Conservation (phyloP, 2,113 vertebrate species). For the Erythrocercus mccallii region DNA sequence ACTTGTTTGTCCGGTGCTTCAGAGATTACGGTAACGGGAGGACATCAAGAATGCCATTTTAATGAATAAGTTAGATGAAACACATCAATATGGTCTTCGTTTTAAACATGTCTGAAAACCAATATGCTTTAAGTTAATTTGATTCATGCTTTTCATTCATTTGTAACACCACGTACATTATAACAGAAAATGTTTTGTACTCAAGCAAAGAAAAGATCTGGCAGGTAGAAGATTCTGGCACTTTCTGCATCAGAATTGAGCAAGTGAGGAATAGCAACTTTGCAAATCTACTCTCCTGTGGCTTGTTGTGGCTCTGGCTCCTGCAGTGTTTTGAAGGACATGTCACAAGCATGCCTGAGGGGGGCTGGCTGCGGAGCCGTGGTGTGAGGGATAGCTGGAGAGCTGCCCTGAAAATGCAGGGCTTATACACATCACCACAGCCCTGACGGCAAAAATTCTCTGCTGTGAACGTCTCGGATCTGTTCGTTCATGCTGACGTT, state of each 20-base stretch:
- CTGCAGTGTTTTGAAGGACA: neutral
- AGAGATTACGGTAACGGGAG: slow-evolving; percentile 67
- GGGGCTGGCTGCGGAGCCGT: rapidly evolving
- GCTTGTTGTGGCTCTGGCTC: neutral
- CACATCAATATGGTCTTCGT: slow-evolving; percentile 71
- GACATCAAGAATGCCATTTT: slow-evolving; percentile 67
- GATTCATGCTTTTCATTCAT: slow-evolving; percentile 66
- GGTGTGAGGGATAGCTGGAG: neutral
- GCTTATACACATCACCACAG: neutral
- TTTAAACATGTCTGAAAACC: slow-evolving; percentile 48
- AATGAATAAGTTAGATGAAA: slow-evolving; percentile 78
- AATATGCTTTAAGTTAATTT: slow-evolving; percentile 67
- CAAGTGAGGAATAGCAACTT: neutral
- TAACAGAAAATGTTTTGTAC: slow-evolving; percentile 50
- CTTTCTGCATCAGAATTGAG: slow-evolving; percentile 28
- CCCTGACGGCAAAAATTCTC: neutral
- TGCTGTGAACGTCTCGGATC: rapidly evolving
- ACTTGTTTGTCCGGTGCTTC: slow-evolving; percentile 74
- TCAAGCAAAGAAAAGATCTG: neutral
- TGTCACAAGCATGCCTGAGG: neutral
- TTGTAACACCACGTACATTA: slow-evolving; percentile 54
- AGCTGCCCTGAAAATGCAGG: neutral
- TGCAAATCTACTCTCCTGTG: neutral
- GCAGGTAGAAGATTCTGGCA: slow-evolving; percentile 47
- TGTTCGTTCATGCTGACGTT: neutral